A percentile compares a stretch with the other conserved stretches of the same genome.
Conservation (phyloP, 2,797 vertebrate genomes). For the Chelon labrosus region DNA sequence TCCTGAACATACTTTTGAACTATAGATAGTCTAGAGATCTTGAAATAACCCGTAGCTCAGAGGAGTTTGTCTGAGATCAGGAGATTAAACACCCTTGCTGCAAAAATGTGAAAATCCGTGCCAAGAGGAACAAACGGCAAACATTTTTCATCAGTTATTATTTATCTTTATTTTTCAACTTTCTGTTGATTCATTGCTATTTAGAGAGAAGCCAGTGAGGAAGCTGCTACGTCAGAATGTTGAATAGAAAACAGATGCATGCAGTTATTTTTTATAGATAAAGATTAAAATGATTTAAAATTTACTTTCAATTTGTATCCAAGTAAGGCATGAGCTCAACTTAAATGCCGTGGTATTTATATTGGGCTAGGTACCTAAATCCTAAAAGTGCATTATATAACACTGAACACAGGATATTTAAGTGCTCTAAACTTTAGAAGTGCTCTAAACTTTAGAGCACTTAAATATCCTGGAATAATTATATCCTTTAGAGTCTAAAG, state of each 20-base stretch:
- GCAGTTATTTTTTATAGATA: neutral
- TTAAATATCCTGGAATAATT: too few species aligned
- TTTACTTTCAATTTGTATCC: too few species aligned
- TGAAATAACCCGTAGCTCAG: constrained; percentile 36
- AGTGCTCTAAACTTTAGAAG: too few species aligned
- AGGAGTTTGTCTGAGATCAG: constrained; percentile 12
- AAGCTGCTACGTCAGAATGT: neutral
- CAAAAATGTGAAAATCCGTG: neutral
- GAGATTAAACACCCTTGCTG: neutral
- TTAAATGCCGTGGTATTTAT: too few species aligned
- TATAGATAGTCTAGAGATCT: constrained; percentile 22
- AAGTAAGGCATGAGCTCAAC: too few species aligned
- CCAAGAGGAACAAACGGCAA: neutral
- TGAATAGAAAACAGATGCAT: neutral
- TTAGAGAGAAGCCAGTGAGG: neutral
- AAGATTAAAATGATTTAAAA: neutral
- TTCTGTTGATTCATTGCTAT: too few species aligned
- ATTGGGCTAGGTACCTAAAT: too few species aligned
- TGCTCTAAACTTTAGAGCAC: too few species aligned
- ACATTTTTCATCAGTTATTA: neutral
- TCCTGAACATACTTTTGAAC: constrained; percentile 16
- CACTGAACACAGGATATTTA: neutral
- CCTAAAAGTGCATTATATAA: too few species aligned
- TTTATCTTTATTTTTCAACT: too few species aligned
- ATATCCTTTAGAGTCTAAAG: too few species aligned